Evolutionary conservation across 37 sponge, comb jelly and placozoan genomes (phyloP).

Genomic region (Chondrilla cf. caribensis): DNA sequence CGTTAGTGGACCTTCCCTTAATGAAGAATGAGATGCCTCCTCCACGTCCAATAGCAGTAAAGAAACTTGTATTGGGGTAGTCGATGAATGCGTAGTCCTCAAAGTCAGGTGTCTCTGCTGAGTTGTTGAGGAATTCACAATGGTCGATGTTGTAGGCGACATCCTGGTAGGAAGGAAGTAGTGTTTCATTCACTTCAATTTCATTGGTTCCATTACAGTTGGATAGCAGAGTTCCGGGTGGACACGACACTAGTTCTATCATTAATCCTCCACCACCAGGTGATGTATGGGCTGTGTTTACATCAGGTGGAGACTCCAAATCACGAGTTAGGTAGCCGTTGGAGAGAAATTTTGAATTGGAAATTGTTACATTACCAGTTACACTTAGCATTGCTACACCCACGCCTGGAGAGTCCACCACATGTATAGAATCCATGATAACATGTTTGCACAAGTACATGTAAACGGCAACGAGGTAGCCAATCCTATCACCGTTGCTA

Average conservation of each 20-base stretch:
- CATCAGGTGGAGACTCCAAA: background rate
- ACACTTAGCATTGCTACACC: background rate
- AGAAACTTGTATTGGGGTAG: background rate
- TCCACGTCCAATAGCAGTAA: conserved; percentile 12
- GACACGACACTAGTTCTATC: background rate
- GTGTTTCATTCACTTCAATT: background rate
- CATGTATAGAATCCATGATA: background rate
- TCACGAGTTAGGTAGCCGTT: background rate
- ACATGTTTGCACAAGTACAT: background rate
- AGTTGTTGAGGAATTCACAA: background rate
- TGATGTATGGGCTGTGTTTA: background rate
- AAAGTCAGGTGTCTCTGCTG: conserved; percentile 21
- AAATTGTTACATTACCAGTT: background rate
- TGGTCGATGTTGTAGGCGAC: background rate
- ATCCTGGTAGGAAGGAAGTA: background rate
- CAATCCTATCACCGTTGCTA: background rate
- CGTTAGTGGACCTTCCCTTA: conserved; percentile 1
- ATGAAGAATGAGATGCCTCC: conserved; percentile 9
- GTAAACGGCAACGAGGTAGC: background rate
- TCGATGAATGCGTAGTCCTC: background rate
- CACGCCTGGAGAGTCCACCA: conserved; percentile 7
- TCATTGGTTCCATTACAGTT: background rate
- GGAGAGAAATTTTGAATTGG: background rate
- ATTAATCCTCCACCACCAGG: background rate
- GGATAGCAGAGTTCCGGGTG: background rate